Evolutionary conservation across 2,797 vertebrate genomes (phyloP), one percentile per base, ranked within the genome.

Genomic region (Diglossa cyanea): DNA sequence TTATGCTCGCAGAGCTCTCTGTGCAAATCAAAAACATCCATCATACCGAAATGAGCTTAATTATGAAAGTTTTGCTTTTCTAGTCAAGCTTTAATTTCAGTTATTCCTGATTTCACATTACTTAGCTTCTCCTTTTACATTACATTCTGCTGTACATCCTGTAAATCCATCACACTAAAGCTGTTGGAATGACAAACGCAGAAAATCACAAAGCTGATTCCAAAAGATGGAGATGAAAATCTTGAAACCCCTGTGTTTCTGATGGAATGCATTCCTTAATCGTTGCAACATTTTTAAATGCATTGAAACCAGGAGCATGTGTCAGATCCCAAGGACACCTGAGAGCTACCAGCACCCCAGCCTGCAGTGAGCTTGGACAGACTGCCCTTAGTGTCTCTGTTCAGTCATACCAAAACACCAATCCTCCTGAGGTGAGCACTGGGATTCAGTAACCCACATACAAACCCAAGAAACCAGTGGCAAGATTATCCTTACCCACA

Each of bases 1-100:
- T 63, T 83, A 37, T 24, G 51, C 63, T 94, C 19, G 50, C 68
- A 89, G 88, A 93, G 54, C 60, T 95, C 61, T 57, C 70, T 80
- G 70, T 75, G 84, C 50, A 96, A 95, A 96, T 89, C 75, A 84
- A 13, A 95, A 96, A 13, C 75, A 94, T 90, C 76, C 92, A 80
- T 86, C 75, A 91, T 24, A 45, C 50, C 16, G 14, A 88, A 94
- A 87, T 5, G 2, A 85, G 67, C 71, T 90, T 94, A 89, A 96
- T 93, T 87, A 95, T 65, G 40, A 42, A 87, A 88, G 63, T 79
- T 92, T 94, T 91, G 45, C 31, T 93, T 96, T 91, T 61, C 72
- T 84, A 79, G 68, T 40, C n/a, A 83, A 88, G 88, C 14, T 93
- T 81, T 86, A 50, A 53, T 83, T 96, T 86, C 62, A 92, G 44